Conservation (phyloP, 2,888 invertebrate genomes). For the Cremastinae sp. region DNA sequence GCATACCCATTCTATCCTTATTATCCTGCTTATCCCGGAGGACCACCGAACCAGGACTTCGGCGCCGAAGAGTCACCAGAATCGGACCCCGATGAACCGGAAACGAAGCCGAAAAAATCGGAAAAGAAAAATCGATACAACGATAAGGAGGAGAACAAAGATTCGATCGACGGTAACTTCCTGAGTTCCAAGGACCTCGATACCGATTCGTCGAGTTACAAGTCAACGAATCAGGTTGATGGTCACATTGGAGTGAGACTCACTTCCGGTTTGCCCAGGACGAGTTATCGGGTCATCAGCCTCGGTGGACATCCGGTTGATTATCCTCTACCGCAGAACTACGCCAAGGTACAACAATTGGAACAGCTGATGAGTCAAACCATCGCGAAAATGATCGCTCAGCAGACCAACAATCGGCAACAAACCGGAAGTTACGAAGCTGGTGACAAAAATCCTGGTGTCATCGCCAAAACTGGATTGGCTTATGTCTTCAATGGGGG, state of each 20-base stretch:
- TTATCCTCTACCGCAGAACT: slow-evolving; percentile 67
- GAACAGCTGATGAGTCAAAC: slow-evolving; percentile 75
- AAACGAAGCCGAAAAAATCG: slow-evolving; percentile 61
- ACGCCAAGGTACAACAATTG: slow-evolving; percentile 71
- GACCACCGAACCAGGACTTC: too few relatives aligned
- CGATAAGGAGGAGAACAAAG: slow-evolving; percentile 56
- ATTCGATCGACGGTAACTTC: slow-evolving; percentile 68
- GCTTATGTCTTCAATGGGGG: slow-evolving; percentile 71
- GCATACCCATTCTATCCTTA: not conserved
- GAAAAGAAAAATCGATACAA: slow-evolving; percentile 64
- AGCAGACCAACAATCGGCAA: slow-evolving; percentile 61
- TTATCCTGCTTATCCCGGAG: slow-evolving; percentile 9
- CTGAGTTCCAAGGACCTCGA: slow-evolving; percentile 73
- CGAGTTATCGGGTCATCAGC: slow-evolving; percentile 72
- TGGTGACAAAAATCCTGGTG: slow-evolving; percentile 53
- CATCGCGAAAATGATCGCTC: slow-evolving; percentile 69
- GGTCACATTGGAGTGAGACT: slow-evolving; percentile 60
- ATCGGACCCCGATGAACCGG: slow-evolving; percentile 45
- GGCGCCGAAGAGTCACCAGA: slow-evolving; percentile 32
- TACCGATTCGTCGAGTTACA: slow-evolving; percentile 71
- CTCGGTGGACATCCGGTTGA: slow-evolving; percentile 71
- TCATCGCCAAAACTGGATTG: slow-evolving; percentile 72
- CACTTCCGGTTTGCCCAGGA: slow-evolving; percentile 62
- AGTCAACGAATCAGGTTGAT: slow-evolving; percentile 65
- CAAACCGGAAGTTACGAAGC: slow-evolving; percentile 19